Base-by-base conservation (phyloP, 2,888 invertebrate genomes). In the Sinodicranocentrus sp. region DNA sequence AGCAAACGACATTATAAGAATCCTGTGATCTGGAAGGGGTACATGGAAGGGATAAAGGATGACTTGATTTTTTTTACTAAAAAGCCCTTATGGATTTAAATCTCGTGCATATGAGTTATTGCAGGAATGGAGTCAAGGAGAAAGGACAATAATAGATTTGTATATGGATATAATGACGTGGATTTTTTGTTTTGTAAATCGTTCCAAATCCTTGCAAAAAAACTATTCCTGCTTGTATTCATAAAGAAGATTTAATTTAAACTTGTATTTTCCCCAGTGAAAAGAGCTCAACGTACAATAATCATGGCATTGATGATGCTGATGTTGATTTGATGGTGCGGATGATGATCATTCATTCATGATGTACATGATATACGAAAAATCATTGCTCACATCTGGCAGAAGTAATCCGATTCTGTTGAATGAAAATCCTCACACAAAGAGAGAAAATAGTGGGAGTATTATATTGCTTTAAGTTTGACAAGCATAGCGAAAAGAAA, bases 331-430 rank as follows among this genome's bases (percentile, higher is more conserved):
- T 61, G 61, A 28, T 65, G 65, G 65, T 15, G 65, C 19, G 1
- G 43, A 43, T 43, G 65, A 21, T 43, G 39, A 65, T 65, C 28
- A 65, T 44, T 21, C 65, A 19, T 21, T 65, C 65, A 65, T 65
- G 19, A 65, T 43, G 65, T 61, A 17, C 61, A 61, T 23, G 23
- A 57, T 61, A 43, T 61, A 61, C 21, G 43, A 65, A 39, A 65
- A 39, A 65, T 65, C 65, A 65, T 15, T 65, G 65, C 65, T 65
- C 43, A 65, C 44, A 43, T 39, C 65, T 39, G 17, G 43, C 21
- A 23, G 39, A 65, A 65, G 28, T 43, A 65, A 65, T 65, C 65
- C 65, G 65, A 65, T 65, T 65, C 65, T 43, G 8, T 21, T 39
- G 23, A 65, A 65, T 65, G 23, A 43, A 65, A 44, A 39, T 65